phyloP scores from a whole-genome alignment of 2,888 invertebrate genomes.

The Gryllus longicercus region DNA sequence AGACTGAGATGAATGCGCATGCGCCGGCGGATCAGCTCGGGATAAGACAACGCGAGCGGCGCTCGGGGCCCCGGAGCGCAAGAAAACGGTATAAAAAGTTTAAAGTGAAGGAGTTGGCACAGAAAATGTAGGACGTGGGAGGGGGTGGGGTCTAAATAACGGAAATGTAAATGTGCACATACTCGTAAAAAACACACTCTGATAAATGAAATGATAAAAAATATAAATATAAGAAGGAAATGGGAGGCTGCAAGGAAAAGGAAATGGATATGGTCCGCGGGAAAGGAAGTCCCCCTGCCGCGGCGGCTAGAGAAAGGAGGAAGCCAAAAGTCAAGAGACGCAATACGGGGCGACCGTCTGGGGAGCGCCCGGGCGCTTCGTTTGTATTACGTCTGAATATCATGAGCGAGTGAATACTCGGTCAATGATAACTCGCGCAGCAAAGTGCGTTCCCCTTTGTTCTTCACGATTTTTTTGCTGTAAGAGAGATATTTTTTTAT shows the following conservation, averaged over 20 bases:
- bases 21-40: not conserved
- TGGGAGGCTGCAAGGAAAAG: not conserved
- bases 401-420: no score
- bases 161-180: constrained; percentile 10
- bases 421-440: no score
- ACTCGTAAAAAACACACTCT: constrained; percentile 10
- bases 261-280: constrained; percentile 3
- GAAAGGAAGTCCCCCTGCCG: not conserved
- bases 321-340: not conserved
- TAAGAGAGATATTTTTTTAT: no score
- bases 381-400: no score
- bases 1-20: constrained; percentile 17
- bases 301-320: not conserved
- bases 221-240: constrained; percentile 11
- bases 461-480: no score
- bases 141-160: not conserved
- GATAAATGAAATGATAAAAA: constrained; percentile 11
- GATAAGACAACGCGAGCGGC: not conserved
- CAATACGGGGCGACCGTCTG: no score
- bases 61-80: not conserved
- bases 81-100: not conserved
- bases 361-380: no score
- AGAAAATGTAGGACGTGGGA: not conserved
- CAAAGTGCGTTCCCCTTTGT: no score
- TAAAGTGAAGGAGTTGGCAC: not conserved